Conservation (phyloP, 2,113 vertebrate genomes). For the Pterocles burchelli region DNA sequence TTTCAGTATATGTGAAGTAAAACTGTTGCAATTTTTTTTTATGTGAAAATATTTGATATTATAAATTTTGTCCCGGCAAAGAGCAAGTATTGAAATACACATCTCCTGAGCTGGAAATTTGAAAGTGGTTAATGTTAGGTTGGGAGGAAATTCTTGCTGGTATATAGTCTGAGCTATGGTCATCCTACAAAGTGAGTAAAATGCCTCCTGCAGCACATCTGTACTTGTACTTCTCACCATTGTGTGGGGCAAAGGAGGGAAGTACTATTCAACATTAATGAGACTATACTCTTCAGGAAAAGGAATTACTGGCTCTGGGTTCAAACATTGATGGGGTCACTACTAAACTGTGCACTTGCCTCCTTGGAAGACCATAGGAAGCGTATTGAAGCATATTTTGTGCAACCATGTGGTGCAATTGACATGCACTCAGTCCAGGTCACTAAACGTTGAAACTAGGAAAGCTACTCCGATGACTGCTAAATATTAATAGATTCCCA, state of each 20-base stretch:
- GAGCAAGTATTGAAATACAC: not conserved
- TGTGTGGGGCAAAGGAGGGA: not conserved
- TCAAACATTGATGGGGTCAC: accelerated
- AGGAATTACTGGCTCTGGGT: not conserved
- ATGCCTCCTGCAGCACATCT: not conserved
- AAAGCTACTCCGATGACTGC: accelerated
- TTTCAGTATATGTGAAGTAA: not conserved
- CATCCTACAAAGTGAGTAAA: not conserved
- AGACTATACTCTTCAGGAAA: not conserved
- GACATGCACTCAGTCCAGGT: not conserved
- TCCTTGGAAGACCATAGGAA: not conserved
- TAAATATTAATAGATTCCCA: not conserved
- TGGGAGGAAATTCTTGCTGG: not conserved
- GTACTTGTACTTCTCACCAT: not conserved
- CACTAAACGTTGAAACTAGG: not conserved
- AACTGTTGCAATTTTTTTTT: not conserved
- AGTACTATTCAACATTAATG: not conserved
- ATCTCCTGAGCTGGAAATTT: not conserved
- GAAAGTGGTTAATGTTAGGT: not conserved
- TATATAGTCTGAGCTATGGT: not conserved
- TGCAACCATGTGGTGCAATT: not conserved
- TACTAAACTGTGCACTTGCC: not conserved
- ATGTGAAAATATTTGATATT: not conserved
- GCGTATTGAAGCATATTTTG: not conserved
- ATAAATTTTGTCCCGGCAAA: not conserved